phyloP scores from a whole-genome alignment of 2,113 vertebrate species.

The Anguilla japonica region DNA sequence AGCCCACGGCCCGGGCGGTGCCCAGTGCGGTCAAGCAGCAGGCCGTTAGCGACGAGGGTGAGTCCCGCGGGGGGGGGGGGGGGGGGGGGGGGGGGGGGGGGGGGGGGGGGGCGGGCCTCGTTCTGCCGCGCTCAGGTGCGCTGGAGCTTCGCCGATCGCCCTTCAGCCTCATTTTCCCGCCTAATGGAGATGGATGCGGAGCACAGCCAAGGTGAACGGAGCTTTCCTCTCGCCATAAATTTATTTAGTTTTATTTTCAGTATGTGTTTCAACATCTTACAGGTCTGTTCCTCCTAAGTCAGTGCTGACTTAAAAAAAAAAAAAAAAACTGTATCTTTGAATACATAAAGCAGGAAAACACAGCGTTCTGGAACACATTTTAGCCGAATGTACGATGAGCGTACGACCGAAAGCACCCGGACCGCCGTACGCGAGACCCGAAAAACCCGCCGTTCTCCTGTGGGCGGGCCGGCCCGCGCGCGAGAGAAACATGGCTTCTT shows the following conservation, averaged over 20 bases:
- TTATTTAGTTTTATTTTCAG: background rate
- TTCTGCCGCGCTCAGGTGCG: background rate
- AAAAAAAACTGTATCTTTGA: no score
- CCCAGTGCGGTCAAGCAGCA: conserved; percentile 89
- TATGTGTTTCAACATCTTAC: background rate
- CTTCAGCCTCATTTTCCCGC: background rate
- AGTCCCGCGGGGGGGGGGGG: conserved; percentile 71
- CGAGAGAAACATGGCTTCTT: conserved; percentile 9
- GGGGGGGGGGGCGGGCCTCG: conserved; percentile 32
- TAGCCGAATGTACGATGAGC: no score
- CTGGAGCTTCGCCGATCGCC: background rate
- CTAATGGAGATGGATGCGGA: background rate
- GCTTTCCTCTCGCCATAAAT: background rate
- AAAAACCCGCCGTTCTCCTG: background rate
- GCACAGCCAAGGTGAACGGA: background rate
- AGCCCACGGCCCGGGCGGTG: conserved; percentile 83
- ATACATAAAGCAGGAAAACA: background rate
- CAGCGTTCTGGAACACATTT: background rate
- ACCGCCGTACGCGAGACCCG: background rate
- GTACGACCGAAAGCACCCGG: no score
- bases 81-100: conserved; percentile 50
- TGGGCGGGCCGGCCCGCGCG: background rate
- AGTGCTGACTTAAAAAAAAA: no score
- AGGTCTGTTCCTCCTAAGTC: no score
- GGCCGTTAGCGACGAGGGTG: conserved; percentile 83